Conservation (phyloP, 1,140 invertebrate genomes). For the Sarcophaga bullata region DNA sequence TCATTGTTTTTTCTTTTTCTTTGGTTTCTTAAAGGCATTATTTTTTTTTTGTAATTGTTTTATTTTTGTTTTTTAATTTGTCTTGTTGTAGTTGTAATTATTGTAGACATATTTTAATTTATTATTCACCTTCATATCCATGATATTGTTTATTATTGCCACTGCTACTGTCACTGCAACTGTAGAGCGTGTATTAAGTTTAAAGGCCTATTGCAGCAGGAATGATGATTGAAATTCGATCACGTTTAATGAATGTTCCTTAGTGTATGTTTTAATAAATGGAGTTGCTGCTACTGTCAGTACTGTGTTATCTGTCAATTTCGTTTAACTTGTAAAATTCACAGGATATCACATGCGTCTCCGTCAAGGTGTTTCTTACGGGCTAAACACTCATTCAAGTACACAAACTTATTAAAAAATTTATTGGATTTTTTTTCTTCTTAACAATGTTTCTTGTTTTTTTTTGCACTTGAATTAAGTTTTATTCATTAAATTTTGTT, state of each 20-base stretch:
- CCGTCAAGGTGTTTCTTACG: neutral
- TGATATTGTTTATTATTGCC: neutral
- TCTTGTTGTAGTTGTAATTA: neutral
- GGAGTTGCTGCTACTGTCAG: neutral
- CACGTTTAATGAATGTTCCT: neutral
- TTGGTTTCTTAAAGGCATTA: neutral
- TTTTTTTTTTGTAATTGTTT: neutral
- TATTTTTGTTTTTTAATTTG: neutral
- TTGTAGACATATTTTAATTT: neutral
- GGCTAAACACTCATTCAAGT: neutral
- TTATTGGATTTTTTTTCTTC: neutral
- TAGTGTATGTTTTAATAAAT: neutral
- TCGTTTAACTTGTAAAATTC: conserved; percentile 14
- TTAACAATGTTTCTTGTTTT: neutral
- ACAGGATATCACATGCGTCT: conserved; percentile 12
- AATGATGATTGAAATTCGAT: conserved; percentile 12
- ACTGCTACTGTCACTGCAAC: too few relatives aligned
- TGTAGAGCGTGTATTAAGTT: neutral
- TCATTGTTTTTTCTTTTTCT: too few relatives aligned
- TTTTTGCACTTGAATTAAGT: neutral
- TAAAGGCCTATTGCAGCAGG: conserved; percentile 1
- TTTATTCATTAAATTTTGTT: neutral
- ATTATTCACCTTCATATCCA: conserved; percentile 19
- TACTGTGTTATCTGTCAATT: neutral
- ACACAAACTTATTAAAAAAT: too few relatives aligned